Conservation (phyloP, 2,113 vertebrate genomes). For the Pedetes capensis region DNA sequence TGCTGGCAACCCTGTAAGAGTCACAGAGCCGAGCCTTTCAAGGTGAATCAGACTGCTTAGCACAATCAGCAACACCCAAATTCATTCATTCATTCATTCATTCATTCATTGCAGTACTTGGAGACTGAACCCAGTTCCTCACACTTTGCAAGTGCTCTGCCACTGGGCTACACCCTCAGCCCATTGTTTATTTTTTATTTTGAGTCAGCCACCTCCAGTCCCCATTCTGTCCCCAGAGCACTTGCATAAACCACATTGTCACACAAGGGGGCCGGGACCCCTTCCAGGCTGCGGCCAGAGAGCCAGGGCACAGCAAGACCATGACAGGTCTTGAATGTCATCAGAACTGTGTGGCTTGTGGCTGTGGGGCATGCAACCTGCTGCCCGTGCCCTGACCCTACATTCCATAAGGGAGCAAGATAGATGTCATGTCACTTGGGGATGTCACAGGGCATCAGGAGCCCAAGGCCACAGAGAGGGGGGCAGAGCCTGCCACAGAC, state of each 20-base stretch:
- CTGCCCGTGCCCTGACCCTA: neutral
- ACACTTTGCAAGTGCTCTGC: too few relatives aligned
- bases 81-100: too few relatives aligned
- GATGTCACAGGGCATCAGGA: neutral
- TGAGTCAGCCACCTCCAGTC: neutral
- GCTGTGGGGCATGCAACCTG: too few relatives aligned
- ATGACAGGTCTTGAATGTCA: neutral
- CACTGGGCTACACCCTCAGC: too few relatives aligned
- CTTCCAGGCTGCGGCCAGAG: neutral
- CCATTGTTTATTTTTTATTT: too few relatives aligned
- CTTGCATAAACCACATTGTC: conserved; percentile 40
- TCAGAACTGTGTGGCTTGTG: neutral
- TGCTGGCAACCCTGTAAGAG: neutral
- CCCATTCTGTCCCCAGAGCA: neutral
- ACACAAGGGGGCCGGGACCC: neutral
- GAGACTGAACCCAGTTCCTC: too few relatives aligned
- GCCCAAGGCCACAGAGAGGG: neutral
- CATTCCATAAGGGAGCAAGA: rapidly evolving
- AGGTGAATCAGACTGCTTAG: neutral
- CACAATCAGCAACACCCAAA: neutral
- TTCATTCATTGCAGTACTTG: too few relatives aligned
- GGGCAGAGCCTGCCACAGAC: neutral
- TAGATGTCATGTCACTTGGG: neutral
- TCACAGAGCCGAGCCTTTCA: neutral
- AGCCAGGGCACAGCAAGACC: neutral